Percentiles rank a stretch among this genome's conserved stretches.
Conservation (phyloP, 1,140 invertebrate species). For the Cardiocondyla obscurior region DNA sequence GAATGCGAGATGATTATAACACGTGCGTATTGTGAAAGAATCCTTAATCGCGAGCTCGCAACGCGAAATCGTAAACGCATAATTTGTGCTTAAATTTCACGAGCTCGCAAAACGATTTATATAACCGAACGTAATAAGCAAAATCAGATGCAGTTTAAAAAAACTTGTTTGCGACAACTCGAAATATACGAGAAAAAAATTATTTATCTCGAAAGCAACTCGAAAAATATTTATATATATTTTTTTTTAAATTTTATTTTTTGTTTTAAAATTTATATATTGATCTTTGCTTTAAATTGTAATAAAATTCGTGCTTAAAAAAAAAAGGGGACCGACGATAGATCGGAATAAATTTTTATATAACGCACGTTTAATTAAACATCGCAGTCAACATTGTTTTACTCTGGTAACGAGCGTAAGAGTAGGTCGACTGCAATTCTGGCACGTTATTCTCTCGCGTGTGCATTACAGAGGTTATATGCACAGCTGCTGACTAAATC, state of each 20-base stretch:
- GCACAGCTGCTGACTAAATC: background rate
- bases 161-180: background rate
- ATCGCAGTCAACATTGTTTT: background rate
- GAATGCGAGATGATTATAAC: background rate
- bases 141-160: background rate
- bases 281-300: background rate
- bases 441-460: constrained; percentile 23
- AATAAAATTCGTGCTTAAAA: background rate
- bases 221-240: too few species aligned
- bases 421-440: constrained; percentile 20
- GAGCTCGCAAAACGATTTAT: too few species aligned
- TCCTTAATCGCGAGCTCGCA: background rate
- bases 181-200: background rate
- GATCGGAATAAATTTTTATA: background rate
- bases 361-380: background rate
- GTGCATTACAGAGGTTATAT: background rate
- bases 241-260: too few species aligned
- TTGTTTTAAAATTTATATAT: too few species aligned
- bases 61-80: background rate
- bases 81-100: background rate
- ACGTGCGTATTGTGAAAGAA: background rate
- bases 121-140: background rate
- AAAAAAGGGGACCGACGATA: background rate
- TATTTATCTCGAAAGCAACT: too few species aligned
- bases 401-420: background rate